phyloP scores from a whole-genome alignment of 2,113 vertebrate genomes.

The Pristiophorus japonicus region DNA sequence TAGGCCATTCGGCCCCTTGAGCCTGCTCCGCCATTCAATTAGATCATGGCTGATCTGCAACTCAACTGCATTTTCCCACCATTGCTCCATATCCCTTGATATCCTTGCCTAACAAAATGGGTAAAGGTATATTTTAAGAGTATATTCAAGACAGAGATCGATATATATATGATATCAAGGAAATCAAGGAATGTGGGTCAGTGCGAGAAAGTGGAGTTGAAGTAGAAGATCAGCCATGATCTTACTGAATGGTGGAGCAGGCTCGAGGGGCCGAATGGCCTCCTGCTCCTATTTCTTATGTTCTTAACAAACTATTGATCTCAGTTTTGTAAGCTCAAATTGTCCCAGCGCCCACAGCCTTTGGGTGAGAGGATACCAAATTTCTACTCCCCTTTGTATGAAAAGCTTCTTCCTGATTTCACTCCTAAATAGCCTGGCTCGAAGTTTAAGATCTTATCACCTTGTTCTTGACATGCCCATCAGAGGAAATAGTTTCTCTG shows the following conservation, averaged over 20 bases:
- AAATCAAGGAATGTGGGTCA: too few relatives aligned
- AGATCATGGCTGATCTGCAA: background rate
- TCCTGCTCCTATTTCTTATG: too few relatives aligned
- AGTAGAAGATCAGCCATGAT: too few relatives aligned
- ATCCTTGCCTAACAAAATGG: background rate
- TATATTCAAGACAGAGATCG: too few relatives aligned
- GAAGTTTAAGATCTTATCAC: background rate
- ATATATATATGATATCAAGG: too few relatives aligned
- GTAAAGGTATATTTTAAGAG: too few relatives aligned
- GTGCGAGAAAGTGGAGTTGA: too few relatives aligned
- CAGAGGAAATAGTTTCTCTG: background rate
- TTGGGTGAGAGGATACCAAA: background rate
- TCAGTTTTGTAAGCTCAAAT: background rate
- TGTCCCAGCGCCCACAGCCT: background rate
- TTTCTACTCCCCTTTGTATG: background rate
- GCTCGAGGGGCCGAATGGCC: too few relatives aligned
- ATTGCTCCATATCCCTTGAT: background rate
- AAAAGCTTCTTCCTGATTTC: background rate
- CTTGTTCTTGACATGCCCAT: background rate
- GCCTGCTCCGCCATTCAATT: background rate
- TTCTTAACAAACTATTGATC: background rate
- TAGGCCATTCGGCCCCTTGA: background rate
- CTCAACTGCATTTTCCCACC: background rate
- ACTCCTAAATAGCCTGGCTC: background rate
- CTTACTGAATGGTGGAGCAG: too few relatives aligned